phyloP scores from a whole-genome alignment of 2,888 invertebrate species.

The Hemistola chrysoprasaria region DNA sequence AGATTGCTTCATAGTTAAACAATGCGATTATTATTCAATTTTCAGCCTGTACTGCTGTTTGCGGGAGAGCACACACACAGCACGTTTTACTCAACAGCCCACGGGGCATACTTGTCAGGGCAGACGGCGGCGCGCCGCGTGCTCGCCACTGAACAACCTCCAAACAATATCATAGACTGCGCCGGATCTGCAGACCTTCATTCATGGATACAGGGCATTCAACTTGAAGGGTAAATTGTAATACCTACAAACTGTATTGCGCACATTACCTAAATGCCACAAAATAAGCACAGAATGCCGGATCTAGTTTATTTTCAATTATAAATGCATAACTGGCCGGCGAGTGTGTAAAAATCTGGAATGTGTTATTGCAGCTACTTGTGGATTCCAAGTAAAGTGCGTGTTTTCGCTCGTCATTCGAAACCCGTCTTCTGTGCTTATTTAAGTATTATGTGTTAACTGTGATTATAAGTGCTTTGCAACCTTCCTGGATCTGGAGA shows the following conservation, averaged over 20 bases:
- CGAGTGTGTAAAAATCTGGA: no score
- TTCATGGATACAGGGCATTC: conserved; percentile 94
- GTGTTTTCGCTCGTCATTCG: no score
- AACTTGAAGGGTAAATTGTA: conserved; percentile 80
- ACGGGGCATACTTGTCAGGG: conserved; percentile 96
- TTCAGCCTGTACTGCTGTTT: conserved; percentile 92
- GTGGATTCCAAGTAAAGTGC: no score
- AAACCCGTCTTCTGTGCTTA: no score
- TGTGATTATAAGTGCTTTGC: conserved; percentile 3
- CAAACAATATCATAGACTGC: conserved; percentile 87
- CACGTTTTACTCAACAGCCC: conserved; percentile 96
- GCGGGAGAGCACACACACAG: conserved; percentile 98
- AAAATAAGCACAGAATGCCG: no score
- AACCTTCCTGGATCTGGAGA: not conserved
- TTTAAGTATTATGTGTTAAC: no score
- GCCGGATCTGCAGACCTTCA: conserved; percentile 90
- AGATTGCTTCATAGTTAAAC: no score
- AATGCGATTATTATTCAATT: conserved; percentile 26
- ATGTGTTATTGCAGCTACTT: no score
- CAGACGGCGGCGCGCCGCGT: conserved; percentile 90
- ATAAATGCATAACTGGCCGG: no score
- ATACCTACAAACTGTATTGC: not conserved
- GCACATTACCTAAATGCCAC: conserved; percentile 3
- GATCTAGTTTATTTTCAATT: no score
- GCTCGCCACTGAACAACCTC: conserved; percentile 83